These are phyloP conservation scores for Zoroaster sp. DNA, from an alignment of 53 echinoderm and acorn worm genomes.

Conservation along the genomic window DNA sequence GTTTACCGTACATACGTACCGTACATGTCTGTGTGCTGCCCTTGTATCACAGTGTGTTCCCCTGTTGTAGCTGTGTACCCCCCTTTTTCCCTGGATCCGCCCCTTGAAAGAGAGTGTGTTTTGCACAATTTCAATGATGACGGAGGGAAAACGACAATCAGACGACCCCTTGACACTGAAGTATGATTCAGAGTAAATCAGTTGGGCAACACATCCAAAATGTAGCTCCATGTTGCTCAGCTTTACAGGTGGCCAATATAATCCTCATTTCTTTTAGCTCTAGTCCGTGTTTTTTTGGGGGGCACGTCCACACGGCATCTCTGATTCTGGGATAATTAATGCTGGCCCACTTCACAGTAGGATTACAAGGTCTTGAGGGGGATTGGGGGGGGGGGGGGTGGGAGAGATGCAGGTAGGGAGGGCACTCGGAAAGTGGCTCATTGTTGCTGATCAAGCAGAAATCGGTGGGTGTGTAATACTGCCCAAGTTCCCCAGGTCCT, in stretches of 20 bases:
- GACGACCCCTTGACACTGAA: neutral
- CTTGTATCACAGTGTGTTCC: no score
- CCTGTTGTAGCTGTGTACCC: no score
- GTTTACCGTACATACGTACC: no score
- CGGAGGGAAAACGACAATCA: neutral
- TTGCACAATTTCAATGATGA: no score
- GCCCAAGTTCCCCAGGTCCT: no score
- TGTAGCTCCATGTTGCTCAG: neutral
- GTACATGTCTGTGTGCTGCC: no score
- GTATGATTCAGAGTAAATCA: neutral
- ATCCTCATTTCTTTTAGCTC: neutral
- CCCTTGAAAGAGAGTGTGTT: no score
- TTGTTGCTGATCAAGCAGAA: neutral
- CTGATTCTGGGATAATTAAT: neutral
- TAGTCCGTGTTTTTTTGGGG: neutral
- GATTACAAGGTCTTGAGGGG: neutral
- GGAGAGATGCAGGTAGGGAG: neutral
- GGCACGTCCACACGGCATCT: neutral
- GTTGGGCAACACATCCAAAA: neutral
- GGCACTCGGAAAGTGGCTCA: neutral
- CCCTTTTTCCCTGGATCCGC: no score
- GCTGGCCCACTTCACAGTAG: neutral
- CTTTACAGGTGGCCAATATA: conserved; percentile 1
- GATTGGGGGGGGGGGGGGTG: neutral
- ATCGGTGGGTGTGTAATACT: no score